Base-by-base conservation (phyloP, 2,113 vertebrate species). In the Ia io region DNA sequence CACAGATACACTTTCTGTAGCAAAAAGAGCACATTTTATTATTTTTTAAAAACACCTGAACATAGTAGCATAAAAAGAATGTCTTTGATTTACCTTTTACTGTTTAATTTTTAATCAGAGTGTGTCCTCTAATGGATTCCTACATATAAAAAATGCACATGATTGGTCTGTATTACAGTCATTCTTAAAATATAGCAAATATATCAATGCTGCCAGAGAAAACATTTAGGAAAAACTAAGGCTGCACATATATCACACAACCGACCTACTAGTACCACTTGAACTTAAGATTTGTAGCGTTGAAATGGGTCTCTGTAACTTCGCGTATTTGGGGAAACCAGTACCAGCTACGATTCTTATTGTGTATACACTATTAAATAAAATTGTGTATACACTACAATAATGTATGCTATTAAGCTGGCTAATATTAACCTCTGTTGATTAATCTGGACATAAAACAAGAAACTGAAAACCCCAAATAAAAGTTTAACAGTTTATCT, bases 71-170 rank as follows among this genome's bases (percentile, higher is more conserved):
- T 97, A 98, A 98, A 98, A 98, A 97, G 94, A 98, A 98, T 98
- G 98, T 97, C 98, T 98, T 98, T 97, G 98, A 98, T 98, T 98
- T 98, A 98, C 98, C 98, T 98, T 98, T 98, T 96, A 98, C 97
- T 98, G 98, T 98, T 98, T 98, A 98, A 98, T 98, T 98, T 98
- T 98, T 98, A 98, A 98, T 97, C 98, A 98, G 97, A 98, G 98
- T 98, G 98, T 98, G 98, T 98, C 98, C 98, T 98, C 98, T 98
- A 98, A 98, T 96, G 98, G 98, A 97, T 98, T 98, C 98, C 98
- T 98, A 98, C 37, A 98, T 97, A 98, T 97, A 98, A 98, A 98
- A 98, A 98, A 98, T 97, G 98, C 98, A 98, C 98, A 98, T 98
- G 97, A 98, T 98, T 98, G 98, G 98, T 98, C 98, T 98, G 37